Evolutionary conservation across 2,797 vertebrate genomes (phyloP).

Genomic region (Anolis apletophallus): DNA sequence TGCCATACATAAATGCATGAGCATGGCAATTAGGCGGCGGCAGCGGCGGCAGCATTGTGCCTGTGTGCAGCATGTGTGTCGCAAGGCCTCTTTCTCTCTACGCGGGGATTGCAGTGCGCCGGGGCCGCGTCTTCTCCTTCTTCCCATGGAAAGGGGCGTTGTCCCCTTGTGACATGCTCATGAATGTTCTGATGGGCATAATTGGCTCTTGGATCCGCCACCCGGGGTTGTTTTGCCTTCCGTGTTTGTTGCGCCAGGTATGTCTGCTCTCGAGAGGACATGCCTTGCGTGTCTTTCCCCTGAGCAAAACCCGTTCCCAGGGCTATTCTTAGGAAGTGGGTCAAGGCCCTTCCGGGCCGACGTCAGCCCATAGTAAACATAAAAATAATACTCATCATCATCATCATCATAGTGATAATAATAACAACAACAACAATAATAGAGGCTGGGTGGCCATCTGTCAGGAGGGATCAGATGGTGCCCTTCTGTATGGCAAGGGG

Average conservation of each 20-base stretch:
- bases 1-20: background rate
- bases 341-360: no score
- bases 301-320: background rate
- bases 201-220: slow-evolving; percentile 21
- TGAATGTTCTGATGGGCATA: slow-evolving; percentile 33
- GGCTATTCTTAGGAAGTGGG: no score
- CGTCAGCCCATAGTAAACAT: no score
- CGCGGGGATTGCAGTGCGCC: background rate
- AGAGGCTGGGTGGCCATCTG: no score
- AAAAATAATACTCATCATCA: no score
- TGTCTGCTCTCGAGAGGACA: background rate
- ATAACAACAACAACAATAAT: no score
- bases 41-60: background rate
- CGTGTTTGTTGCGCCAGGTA: slow-evolving; percentile 13
- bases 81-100: background rate
- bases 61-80: background rate
- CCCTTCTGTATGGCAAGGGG: no score
- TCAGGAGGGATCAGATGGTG: no score
- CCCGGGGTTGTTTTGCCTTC: background rate
- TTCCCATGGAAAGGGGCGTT: slow-evolving; percentile 27
- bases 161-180: background rate
- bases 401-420: no score
- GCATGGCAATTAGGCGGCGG: background rate
- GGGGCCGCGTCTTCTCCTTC: no score
- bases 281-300: background rate